phyloP scores from a whole-genome alignment of 2,888 invertebrate species.

The Hedya salicella region DNA sequence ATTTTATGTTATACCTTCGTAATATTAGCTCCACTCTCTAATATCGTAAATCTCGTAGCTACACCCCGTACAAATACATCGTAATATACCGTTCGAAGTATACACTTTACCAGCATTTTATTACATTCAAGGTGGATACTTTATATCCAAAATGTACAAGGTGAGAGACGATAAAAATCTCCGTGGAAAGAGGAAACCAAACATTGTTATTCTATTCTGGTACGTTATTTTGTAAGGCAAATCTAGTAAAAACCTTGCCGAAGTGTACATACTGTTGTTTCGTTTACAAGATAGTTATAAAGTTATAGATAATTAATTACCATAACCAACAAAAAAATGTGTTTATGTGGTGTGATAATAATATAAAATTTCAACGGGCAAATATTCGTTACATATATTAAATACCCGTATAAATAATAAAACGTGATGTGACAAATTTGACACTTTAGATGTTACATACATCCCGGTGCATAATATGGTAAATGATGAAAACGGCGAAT shows the following conservation, averaged over 20 bases:
- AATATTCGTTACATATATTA: no score
- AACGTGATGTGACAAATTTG: no score
- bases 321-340: no score
- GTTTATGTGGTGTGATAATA: no score
- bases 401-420: no score
- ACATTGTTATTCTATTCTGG: constrained; percentile 21
- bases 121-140: constrained; percentile 21
- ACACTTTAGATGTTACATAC: no score
- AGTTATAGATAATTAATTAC: no score
- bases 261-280: not conserved
- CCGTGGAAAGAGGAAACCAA: constrained; percentile 27
- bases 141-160: constrained; percentile 28
- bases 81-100: constrained; percentile 14
- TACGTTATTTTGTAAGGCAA: constrained; percentile 5
- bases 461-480: no score
- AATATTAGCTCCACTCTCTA: constrained; percentile 12
- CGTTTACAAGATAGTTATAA: no score
- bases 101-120: constrained; percentile 31
- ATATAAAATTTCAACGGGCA: no score
- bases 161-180: constrained; percentile 36
- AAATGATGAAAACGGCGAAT: no score
- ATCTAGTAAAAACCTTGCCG: constrained; percentile 16
- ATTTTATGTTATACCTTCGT: constrained; percentile 3
- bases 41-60: constrained; percentile 21
- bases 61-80: constrained; percentile 10